These are phyloP conservation scores for Perognathus longimembris DNA, from an alignment of 2,113 vertebrate species.

Conservation along the genomic window DNA sequence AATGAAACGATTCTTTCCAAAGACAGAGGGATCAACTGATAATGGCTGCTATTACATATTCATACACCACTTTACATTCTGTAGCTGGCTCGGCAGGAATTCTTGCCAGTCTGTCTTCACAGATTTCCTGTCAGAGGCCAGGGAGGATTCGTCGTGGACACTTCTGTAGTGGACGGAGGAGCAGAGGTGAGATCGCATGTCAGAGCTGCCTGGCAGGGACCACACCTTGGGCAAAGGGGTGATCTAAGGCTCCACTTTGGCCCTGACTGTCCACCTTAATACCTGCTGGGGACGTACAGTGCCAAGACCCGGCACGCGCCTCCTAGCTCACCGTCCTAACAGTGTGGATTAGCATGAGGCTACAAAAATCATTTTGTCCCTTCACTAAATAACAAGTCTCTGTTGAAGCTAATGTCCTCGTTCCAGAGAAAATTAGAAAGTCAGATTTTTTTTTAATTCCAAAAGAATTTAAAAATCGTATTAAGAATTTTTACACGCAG, in stretches of 20 bases:
- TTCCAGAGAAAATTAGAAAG: not conserved
- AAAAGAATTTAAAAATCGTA: not conserved
- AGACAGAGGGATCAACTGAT: constrained; percentile 63
- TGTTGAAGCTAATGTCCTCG: not conserved
- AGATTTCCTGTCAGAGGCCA: constrained; percentile 27
- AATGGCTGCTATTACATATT: constrained; percentile 75
- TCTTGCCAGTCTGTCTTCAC: constrained; percentile 43
- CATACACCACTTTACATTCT: constrained; percentile 73
- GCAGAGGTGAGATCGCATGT: rapidly evolving
- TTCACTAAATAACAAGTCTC: constrained; percentile 1
- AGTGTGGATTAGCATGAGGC: not conserved
- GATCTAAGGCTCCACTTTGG: not conserved
- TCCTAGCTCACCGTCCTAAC: not conserved
- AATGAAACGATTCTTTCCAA: constrained; percentile 75
- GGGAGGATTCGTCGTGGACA: rapidly evolving
- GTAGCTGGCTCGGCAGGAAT: constrained; percentile 45
- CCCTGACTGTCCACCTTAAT: not conserved
- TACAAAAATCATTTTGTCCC: not conserved
- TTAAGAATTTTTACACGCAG: not conserved
- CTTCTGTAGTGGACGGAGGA: not conserved
- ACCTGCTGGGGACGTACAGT: not conserved
- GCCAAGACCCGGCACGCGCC: not conserved
- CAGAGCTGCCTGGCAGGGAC: not conserved
- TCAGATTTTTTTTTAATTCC: not conserved
- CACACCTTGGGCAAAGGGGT: rapidly evolving